Evolutionary conservation across 2,888 invertebrate genomes (phyloP).

Genomic region (Trilocha varians): DNA sequence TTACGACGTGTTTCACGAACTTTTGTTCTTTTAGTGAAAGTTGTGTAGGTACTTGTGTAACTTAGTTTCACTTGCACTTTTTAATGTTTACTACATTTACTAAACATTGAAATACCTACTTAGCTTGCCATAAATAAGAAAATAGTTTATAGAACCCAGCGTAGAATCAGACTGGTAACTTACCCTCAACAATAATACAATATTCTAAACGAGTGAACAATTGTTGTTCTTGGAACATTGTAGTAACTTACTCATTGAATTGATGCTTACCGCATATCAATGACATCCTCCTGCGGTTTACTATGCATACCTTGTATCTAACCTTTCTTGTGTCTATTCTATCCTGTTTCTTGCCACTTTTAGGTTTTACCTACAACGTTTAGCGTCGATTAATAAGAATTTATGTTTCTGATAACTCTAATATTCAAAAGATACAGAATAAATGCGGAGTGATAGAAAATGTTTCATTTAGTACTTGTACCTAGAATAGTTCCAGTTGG

Average conservation of each 20-base stretch:
- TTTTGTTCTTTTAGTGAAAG: constrained; percentile 4
- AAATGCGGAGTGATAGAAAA: constrained; percentile 18
- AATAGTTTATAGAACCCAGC: too few relatives aligned
- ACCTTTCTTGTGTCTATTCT: constrained; percentile 32
- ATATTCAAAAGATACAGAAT: neutral
- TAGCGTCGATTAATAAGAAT: too few relatives aligned
- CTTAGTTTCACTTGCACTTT: neutral
- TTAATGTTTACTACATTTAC: too few relatives aligned
- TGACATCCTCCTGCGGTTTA: constrained; percentile 28
- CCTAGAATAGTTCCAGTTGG: constrained; percentile 41
- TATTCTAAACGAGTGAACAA: constrained; percentile 22
- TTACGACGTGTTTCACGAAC: neutral
- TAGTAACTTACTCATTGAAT: constrained; percentile 24
- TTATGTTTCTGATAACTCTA: too few relatives aligned
- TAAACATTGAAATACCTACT: too few relatives aligned
- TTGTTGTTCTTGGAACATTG: constrained; percentile 25
- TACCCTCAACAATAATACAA: constrained; percentile 13
- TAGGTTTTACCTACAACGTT: too few relatives aligned
- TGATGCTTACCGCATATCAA: constrained; percentile 39
- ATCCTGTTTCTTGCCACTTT: constrained; percentile 17
- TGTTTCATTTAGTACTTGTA: constrained; percentile 43
- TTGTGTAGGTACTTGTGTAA: neutral
- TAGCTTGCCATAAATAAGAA: too few relatives aligned
- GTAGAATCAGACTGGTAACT: too few relatives aligned
- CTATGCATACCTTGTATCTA: constrained; percentile 34